Evolutionary conservation across 2,797 vertebrate genomes (phyloP).

Genomic region (Gila robusta): DNA sequence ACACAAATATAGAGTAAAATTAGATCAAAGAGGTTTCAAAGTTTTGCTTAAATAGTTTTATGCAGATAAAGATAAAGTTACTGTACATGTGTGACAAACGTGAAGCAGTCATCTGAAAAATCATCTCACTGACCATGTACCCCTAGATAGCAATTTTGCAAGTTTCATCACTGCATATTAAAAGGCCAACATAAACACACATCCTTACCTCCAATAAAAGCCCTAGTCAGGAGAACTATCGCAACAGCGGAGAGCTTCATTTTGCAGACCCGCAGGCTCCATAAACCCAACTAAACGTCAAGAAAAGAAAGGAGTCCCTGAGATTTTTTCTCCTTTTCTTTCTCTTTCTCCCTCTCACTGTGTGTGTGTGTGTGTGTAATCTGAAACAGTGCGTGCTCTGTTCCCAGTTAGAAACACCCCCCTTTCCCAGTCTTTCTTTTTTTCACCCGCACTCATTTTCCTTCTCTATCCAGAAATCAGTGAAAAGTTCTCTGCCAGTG

Average conservation of each 20-base stretch:
- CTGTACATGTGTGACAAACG: conserved; percentile 19
- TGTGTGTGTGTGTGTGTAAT: conserved; percentile 78
- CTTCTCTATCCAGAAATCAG: conserved; percentile 61
- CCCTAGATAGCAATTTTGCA: conserved; percentile 18
- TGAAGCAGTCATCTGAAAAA: background rate
- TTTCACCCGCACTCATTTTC: conserved; percentile 67
- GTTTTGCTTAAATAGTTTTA: conserved; percentile 11
- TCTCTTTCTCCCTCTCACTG: conserved; percentile 72
- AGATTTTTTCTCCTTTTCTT: conserved; percentile 75
- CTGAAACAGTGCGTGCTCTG: conserved; percentile 85
- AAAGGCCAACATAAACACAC: conserved; percentile 64
- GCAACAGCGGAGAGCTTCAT: conserved; percentile 82
- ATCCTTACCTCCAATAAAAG: conserved; percentile 82
- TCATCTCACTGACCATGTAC: conserved; percentile 5
- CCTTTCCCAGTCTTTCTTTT: conserved; percentile 68
- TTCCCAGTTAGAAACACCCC: conserved; percentile 86
- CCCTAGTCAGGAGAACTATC: conserved; percentile 84
- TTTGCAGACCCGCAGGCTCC: conserved; percentile 81
- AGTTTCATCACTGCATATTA: conserved; percentile 20
- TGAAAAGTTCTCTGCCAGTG: conserved; percentile 48
- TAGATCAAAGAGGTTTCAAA: background rate
- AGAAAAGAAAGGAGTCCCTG: conserved; percentile 60
- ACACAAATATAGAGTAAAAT: background rate
- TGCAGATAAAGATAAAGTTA: conserved; percentile 9
- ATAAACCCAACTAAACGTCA: conserved; percentile 80